phyloP scores from a whole-genome alignment of 2,113 vertebrate species.

The Trematomus loennbergii region DNA sequence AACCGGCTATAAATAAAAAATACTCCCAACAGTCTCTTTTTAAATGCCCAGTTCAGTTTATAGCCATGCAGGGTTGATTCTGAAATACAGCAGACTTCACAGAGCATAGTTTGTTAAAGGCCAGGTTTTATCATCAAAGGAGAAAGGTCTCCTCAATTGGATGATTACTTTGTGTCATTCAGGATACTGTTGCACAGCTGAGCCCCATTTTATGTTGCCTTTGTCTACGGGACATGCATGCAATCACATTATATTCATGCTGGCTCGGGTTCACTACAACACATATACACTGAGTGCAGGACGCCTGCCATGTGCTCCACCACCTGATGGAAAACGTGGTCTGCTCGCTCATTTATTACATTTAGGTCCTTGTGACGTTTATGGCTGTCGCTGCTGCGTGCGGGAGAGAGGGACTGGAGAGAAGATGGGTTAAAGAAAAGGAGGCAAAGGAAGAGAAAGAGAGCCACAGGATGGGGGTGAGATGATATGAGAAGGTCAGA shows the following conservation, averaged over 20 bases:
- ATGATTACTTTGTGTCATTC: slow-evolving; percentile 71
- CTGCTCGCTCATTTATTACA: slow-evolving; percentile 63
- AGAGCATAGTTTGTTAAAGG: slow-evolving; percentile 51
- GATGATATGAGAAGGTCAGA: slow-evolving; percentile 36
- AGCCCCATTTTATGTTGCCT: slow-evolving; percentile 66
- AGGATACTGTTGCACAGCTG: slow-evolving; percentile 72
- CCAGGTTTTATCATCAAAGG: slow-evolving; percentile 61
- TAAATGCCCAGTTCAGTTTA: slow-evolving; percentile 24
- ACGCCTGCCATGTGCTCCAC: slow-evolving; percentile 26
- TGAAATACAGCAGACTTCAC: slow-evolving; percentile 2
- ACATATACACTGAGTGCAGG: slow-evolving; percentile 4
- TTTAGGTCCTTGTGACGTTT: slow-evolving; percentile 68
- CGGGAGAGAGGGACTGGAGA: slow-evolving; percentile 14
- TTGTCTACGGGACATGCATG: slow-evolving; percentile 44
- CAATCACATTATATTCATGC: slow-evolving; percentile 59
- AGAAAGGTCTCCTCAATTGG: slow-evolving; percentile 64
- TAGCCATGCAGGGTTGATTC: neutral
- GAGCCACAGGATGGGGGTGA: neutral
- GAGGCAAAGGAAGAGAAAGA: slow-evolving; percentile 9
- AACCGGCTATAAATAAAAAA: slow-evolving; percentile 15
- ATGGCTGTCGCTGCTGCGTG: slow-evolving; percentile 13
- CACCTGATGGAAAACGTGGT: slow-evolving; percentile 71
- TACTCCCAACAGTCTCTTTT: neutral
- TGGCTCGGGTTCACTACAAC: slow-evolving; percentile 19
- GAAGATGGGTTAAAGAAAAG: slow-evolving; percentile 7